A percentile compares a stretch with the other conserved stretches of the same genome.
Evolutionary conservation across 2,797 vertebrate genomes (phyloP).

Genomic region (Enteromius radiatus): DNA sequence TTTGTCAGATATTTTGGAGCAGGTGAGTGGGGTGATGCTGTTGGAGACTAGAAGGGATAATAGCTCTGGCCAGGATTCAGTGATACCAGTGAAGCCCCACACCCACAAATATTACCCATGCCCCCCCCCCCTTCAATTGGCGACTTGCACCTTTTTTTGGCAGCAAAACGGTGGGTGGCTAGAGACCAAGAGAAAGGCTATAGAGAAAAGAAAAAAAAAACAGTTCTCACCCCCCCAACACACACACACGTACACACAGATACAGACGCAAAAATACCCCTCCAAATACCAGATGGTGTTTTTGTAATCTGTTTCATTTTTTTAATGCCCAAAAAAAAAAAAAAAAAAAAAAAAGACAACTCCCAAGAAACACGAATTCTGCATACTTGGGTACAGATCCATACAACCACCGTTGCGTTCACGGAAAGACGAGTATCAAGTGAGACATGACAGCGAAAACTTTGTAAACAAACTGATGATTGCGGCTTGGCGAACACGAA

Average conservation of each 20-base stretch:
- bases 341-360: slow-evolving; percentile 56
- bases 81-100: slow-evolving; percentile 61
- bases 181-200: slow-evolving; percentile 91
- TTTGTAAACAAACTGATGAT: slow-evolving; percentile 52
- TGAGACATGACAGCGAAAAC: slow-evolving; percentile 55
- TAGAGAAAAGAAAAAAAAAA: slow-evolving; percentile 81
- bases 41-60: slow-evolving; percentile 64
- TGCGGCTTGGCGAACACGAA: slow-evolving; percentile 20
- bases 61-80: slow-evolving; percentile 70
- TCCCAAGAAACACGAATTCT: slow-evolving; percentile 63
- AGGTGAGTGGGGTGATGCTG: slow-evolving; percentile 54
- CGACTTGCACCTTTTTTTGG: slow-evolving; percentile 97
- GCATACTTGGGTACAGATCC: slow-evolving; percentile 57
- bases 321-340: slow-evolving; percentile 75
- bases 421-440: slow-evolving; percentile 47
- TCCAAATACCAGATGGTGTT: slow-evolving; percentile 96
- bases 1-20: slow-evolving; percentile 47
- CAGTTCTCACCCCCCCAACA: slow-evolving; percentile 81
- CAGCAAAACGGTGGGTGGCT: slow-evolving; percentile 90
- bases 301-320: slow-evolving; percentile 91
- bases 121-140: slow-evolving; percentile 73
- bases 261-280: slow-evolving; percentile 64
- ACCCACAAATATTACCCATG: slow-evolving; percentile 59
- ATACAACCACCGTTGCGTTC: slow-evolving; percentile 41
- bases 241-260: slow-evolving; percentile 57